phyloP scores from a whole-genome alignment of 1,140 invertebrate genomes.

The Pseudachorutes palmiensis region DNA sequence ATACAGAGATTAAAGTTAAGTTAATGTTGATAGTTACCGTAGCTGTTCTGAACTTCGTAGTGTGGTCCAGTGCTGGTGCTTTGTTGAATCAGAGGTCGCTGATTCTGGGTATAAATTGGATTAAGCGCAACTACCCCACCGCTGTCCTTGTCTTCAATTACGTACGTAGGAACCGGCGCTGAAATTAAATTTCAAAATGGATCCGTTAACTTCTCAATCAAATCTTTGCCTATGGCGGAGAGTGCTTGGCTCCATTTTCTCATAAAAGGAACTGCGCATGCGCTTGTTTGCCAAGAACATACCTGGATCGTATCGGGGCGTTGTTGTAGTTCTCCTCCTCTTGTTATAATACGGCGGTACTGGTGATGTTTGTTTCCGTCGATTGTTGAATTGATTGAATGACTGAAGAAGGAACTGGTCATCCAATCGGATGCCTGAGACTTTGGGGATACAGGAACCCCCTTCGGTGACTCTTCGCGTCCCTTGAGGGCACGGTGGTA shows the following conservation, averaged over 20 bases:
- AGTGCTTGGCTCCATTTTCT: not conserved
- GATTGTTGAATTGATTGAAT: not conserved
- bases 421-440: not conserved
- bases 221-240: not conserved
- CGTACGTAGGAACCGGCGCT: not conserved
- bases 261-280: not conserved
- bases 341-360: not conserved
- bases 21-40: no score
- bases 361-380: not conserved
- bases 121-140: not conserved
- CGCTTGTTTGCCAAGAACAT: not conserved
- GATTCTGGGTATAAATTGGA: no score
- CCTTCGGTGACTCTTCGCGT: not conserved
- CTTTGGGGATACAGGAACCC: not conserved
- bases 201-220: not conserved
- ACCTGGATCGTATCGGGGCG: not conserved
- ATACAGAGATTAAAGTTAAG: no score
- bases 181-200: not conserved
- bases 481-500: not conserved
- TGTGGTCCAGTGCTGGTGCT: no score
- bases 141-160: not conserved
- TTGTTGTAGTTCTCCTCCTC: not conserved
- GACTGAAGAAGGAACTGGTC: slow-evolving; percentile 7
- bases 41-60: no score
- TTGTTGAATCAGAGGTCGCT: no score